A percentile compares a stretch with the other conserved stretches of the same genome.
Evolutionary conservation across 2,888 invertebrate genomes (phyloP).

Genomic region (Galerucella calmariensis): DNA sequence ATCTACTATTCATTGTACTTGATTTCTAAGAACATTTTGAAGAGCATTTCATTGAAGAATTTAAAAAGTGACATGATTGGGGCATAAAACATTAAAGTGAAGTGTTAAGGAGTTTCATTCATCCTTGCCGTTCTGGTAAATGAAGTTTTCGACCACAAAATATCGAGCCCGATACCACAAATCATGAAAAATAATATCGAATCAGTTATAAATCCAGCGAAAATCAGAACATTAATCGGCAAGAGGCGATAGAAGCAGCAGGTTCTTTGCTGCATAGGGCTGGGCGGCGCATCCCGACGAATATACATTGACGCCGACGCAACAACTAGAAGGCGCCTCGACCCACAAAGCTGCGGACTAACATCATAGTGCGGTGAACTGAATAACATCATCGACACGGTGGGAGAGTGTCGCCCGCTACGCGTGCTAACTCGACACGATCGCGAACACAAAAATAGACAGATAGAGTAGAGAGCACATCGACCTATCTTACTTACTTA

Average conservation of each 20-base stretch:
- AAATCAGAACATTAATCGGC: constrained; percentile 53
- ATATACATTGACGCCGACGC: constrained; percentile 62
- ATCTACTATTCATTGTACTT: too few relatives aligned
- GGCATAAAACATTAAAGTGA: too few relatives aligned
- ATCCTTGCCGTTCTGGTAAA: constrained; percentile 22
- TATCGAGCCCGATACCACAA: constrained; percentile 39
- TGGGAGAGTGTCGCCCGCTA: neutral
- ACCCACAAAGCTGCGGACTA: constrained; percentile 64
- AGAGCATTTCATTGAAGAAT: too few relatives aligned
- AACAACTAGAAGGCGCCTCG: constrained; percentile 63
- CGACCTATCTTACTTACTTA: constrained; percentile 8
- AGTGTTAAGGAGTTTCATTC: constrained; percentile 15
- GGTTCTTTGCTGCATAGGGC: constrained; percentile 59
- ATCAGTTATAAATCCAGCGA: constrained; percentile 44
- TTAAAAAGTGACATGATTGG: too few relatives aligned
- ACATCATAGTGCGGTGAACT: constrained; percentile 66
- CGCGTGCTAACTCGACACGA: neutral
- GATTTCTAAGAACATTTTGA: too few relatives aligned
- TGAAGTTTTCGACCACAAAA: constrained; percentile 34
- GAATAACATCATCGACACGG: constrained; percentile 55
- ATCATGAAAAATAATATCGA: constrained; percentile 41
- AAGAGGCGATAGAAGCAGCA: constrained; percentile 53
- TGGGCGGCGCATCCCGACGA: constrained; percentile 57
- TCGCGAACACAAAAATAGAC: constrained; percentile 17
- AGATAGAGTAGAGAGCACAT: constrained; percentile 10